A percentile compares a stretch with the other conserved stretches of the same genome.
Evolutionary conservation across 92 coral and sea anemone genomes (phyloP).

Genomic region (Zoanthus sociatus): DNA sequence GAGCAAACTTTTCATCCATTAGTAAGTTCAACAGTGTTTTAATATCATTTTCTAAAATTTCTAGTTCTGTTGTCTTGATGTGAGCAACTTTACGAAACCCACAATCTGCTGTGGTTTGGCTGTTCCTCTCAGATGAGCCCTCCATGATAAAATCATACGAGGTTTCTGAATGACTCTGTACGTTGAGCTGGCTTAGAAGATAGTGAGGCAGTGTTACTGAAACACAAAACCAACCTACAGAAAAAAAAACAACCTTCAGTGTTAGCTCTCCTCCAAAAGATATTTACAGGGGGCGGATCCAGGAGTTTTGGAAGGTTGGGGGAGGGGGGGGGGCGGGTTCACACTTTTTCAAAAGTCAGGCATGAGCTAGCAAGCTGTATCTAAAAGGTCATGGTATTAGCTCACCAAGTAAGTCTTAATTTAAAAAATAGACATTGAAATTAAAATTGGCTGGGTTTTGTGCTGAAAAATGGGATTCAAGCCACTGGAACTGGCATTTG

Average conservation of each 20-base stretch:
- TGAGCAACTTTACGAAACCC: background rate
- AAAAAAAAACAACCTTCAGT: background rate
- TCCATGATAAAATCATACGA: background rate
- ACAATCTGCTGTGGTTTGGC: background rate
- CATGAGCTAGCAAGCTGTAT: too few species aligned
- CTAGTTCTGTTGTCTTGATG: conserved; percentile 64
- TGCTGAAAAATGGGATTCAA: too few species aligned
- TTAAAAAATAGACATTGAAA: too few species aligned
- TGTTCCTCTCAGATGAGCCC: background rate
- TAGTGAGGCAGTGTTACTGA: conserved; percentile 83
- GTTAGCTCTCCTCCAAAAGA: too few species aligned
- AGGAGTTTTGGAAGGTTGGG: too few species aligned
- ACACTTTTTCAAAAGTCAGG: too few species aligned
- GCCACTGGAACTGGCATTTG: too few species aligned
- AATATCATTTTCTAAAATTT: conserved; percentile 81
- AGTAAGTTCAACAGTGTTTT: conserved; percentile 76
- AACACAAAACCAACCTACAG: conserved; percentile 92
- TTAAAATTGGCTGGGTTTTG: too few species aligned
- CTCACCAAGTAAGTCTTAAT: too few species aligned
- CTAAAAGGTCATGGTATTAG: too few species aligned
- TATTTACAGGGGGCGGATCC: too few species aligned
- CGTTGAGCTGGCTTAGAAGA: conserved; percentile 39
- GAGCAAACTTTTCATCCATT: conserved; percentile 96
- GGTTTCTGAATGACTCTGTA: conserved; percentile 42
- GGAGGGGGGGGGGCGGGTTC: too few species aligned